Percentiles rank a stretch among this genome's conserved stretches.
Evolutionary conservation across 2,888 invertebrate species (phyloP).

Genomic region (Lasioglossum morio): DNA sequence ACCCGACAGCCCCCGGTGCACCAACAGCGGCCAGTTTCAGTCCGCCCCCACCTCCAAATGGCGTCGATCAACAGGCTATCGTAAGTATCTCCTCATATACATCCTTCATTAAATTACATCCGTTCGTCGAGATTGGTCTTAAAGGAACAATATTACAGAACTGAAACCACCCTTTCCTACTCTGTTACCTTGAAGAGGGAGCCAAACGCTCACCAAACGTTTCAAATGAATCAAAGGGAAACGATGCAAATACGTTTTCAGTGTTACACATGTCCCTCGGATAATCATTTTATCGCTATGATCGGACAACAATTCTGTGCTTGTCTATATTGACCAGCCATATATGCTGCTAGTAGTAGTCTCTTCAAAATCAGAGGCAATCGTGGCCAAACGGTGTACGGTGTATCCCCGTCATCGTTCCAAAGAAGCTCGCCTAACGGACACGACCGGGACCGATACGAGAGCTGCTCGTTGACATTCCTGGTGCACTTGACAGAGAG

Average conservation of each 20-base stretch:
- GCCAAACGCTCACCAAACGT: too few species aligned
- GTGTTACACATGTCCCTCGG: too few species aligned
- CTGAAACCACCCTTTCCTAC: background rate
- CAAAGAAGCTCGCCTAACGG: background rate
- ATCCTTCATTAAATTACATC: background rate
- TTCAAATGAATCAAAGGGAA: too few species aligned
- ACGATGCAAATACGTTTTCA: too few species aligned
- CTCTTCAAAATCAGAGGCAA: background rate
- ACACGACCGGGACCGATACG: background rate
- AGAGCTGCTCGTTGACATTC: slow-evolving; percentile 19
- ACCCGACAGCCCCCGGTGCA: slow-evolving; percentile 79
- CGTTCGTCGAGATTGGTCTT: background rate
- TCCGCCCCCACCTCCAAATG: slow-evolving; percentile 86
- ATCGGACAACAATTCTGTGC: too few species aligned
- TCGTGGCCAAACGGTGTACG: too few species aligned
- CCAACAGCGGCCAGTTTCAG: slow-evolving; percentile 85
- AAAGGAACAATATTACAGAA: too few species aligned
- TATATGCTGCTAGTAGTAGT: too few species aligned
- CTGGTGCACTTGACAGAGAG: slow-evolving; percentile 12
- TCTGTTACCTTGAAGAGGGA: background rate
- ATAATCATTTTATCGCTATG: too few species aligned
- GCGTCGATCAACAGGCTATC: slow-evolving; percentile 84
- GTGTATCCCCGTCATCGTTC: background rate
- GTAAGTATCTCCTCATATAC: slow-evolving; percentile 70
- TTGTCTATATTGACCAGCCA: too few species aligned